phyloP scores from a whole-genome alignment of 2,113 vertebrate genomes.

The Xiphophorus maculatus region DNA sequence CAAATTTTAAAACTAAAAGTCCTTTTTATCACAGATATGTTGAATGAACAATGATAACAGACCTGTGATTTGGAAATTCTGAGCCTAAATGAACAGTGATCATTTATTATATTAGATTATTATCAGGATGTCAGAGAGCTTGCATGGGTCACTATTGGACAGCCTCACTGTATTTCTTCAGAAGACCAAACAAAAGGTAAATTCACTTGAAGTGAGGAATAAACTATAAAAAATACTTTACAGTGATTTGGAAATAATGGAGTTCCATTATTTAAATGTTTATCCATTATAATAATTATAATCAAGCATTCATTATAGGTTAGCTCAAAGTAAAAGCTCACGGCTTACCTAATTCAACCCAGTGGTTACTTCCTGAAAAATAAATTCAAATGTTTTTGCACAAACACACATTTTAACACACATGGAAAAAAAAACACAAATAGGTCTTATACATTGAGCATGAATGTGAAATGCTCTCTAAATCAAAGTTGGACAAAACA shows the following conservation, averaged over 20 bases:
- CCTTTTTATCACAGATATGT: no score
- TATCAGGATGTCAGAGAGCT: neutral
- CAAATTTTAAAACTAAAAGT: neutral
- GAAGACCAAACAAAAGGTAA: neutral
- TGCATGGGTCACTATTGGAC: neutral
- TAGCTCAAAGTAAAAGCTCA: neutral
- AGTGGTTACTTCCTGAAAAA: neutral
- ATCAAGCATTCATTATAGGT: neutral
- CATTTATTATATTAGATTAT: neutral
- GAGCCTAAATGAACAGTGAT: neutral
- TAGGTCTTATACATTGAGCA: neutral
- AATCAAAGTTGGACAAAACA: neutral
- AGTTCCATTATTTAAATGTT: neutral
- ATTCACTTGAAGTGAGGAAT: neutral
- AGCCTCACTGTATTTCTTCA: neutral
- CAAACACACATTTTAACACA: no score
- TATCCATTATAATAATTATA: neutral
- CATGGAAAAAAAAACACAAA: no score
- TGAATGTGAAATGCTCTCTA: neutral
- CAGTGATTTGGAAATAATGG: neutral
- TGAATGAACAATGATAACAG: neutral
- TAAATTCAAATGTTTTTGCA: no score
- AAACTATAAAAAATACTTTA: neutral
- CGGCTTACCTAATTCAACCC: neutral
- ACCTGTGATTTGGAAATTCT: neutral